Percentiles rank a stretch among this genome's conserved stretches.
These are phyloP conservation scores for Cavia aperea DNA, from an alignment of 2,113 vertebrate genomes.

Conservation along the genomic window DNA sequence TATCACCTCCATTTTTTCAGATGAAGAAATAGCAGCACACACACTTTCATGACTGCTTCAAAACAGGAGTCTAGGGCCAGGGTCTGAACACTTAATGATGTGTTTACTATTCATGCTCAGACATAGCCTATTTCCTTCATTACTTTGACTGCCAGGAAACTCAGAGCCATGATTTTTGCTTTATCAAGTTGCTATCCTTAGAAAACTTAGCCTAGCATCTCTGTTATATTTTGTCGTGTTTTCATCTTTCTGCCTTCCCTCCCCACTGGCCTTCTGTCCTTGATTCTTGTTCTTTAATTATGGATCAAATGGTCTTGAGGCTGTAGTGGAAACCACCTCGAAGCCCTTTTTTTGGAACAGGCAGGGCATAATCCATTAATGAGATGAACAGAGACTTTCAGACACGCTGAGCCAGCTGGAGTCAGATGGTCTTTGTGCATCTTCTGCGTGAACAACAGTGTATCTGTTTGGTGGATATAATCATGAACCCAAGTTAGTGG, in stretches of 20 bases:
- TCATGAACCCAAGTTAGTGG: not conserved
- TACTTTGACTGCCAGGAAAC: slow-evolving; percentile 55
- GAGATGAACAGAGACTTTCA: slow-evolving; percentile 36
- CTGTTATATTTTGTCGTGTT: slow-evolving; percentile 10
- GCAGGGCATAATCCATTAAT: slow-evolving; percentile 12
- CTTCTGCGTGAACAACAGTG: not conserved
- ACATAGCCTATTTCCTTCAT: slow-evolving; percentile 42
- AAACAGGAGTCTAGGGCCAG: not conserved
- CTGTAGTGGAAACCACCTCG: slow-evolving; percentile 29
- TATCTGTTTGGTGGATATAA: not conserved
- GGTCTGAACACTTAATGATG: not conserved
- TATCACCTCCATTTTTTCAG: not conserved
- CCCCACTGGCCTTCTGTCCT: slow-evolving; percentile 1
- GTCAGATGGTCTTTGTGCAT: not conserved
- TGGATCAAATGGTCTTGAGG: slow-evolving; percentile 35
- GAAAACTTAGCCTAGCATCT: slow-evolving; percentile 40
- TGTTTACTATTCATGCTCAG: slow-evolving; percentile 22
- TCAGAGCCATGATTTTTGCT: not conserved
- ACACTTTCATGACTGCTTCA: slow-evolving; percentile 11
- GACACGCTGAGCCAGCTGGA: not conserved
- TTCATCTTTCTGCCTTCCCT: slow-evolving; percentile 23
- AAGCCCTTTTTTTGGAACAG: slow-evolving; percentile 28
- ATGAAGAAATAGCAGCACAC: not conserved
- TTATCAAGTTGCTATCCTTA: slow-evolving; percentile 21
- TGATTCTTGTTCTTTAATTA: slow-evolving; percentile 50